These are phyloP conservation scores for Natrix natrix DNA, from an alignment of 2,797 vertebrate species.

Conservation along the genomic window DNA sequence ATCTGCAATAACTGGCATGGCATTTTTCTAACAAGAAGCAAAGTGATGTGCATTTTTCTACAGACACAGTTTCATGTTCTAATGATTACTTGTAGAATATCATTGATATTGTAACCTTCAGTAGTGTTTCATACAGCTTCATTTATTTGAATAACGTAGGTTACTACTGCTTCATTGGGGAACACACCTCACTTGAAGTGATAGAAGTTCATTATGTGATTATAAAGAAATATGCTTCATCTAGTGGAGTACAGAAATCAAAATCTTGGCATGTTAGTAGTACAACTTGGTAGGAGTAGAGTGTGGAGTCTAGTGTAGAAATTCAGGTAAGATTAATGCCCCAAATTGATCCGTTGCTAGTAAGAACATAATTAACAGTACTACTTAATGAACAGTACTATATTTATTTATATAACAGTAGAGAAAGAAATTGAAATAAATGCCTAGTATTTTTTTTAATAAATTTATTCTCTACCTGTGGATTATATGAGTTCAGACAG, in stretches of 20 bases:
- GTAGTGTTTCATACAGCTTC: neutral
- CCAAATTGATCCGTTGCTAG: neutral
- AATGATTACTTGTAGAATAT: neutral
- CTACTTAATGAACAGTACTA: neutral
- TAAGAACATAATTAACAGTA: neutral
- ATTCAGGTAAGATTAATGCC: neutral
- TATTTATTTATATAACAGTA: neutral
- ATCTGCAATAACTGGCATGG: neutral
- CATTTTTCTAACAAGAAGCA: conserved; percentile 18
- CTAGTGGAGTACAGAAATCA: neutral
- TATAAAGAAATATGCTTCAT: neutral
- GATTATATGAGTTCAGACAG: no score
- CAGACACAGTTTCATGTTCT: neutral
- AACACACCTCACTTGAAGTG: neutral
- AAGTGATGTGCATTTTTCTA: conserved; percentile 3
- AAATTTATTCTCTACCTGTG: neutral
- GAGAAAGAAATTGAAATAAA: neutral
- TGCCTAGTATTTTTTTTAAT: neutral
- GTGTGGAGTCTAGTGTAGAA: neutral
- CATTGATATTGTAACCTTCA: neutral
- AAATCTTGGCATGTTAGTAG: neutral
- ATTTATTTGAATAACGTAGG: conserved; percentile 15
- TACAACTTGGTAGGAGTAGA: neutral
- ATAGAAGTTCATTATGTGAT: neutral
- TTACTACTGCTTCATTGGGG: conserved; percentile 1